Evolutionary conservation across 2,113 vertebrate genomes (phyloP).

Genomic region (Daphoenositta chrysoptera): DNA sequence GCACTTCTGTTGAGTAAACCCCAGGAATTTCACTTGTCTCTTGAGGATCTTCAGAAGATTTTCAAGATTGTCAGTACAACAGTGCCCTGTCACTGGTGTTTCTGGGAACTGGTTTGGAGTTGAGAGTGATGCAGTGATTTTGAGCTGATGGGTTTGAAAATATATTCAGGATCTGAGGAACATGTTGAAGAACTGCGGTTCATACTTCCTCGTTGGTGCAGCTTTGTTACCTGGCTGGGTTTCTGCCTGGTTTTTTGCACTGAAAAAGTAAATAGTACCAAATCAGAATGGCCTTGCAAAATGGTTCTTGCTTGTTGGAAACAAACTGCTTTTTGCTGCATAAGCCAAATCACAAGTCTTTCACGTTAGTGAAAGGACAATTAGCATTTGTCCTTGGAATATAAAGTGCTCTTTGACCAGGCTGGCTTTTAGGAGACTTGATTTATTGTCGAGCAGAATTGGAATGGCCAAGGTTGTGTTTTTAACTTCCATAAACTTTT

Average conservation of each 20-base stretch:
- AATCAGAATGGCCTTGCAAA: neutral
- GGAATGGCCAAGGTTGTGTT: neutral
- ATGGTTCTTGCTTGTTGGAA: neutral
- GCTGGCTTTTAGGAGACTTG: neutral
- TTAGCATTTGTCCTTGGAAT: neutral
- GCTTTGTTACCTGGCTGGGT: neutral
- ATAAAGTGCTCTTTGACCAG: neutral
- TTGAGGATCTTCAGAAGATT: neutral
- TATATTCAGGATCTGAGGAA: neutral
- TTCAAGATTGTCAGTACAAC: neutral
- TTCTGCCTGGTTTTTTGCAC: neutral
- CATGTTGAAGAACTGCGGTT: neutral
- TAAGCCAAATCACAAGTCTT: neutral
- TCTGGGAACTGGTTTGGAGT: neutral
- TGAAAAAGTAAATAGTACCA: neutral
- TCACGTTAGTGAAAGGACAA: neutral
- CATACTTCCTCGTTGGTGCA: neutral
- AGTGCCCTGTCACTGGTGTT: neutral
- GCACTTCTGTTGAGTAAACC: neutral
- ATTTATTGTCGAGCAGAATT: neutral
- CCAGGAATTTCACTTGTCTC: neutral
- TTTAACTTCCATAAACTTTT: neutral
- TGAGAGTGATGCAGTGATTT: neutral
- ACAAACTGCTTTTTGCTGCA: neutral
- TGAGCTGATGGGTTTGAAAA: neutral